Evolutionary conservation across 1,140 invertebrate genomes (phyloP), one percentile per base, ranked within the genome.

Genomic region (Oedothorax gibbosus): DNA sequence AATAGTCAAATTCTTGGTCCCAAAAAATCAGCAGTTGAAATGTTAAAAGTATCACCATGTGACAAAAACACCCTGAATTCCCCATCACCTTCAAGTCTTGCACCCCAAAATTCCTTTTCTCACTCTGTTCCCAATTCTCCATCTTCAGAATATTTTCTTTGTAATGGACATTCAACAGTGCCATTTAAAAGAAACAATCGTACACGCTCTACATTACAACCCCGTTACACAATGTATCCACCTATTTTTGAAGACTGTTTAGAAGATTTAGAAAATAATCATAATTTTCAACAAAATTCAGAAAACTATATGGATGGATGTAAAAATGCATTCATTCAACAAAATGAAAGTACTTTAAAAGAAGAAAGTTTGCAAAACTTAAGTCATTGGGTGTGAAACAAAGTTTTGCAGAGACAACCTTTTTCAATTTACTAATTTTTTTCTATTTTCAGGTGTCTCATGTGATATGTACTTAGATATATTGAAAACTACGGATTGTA

Each of bases 1-100:
- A 84, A 65, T 18, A 87, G 90, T 91, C 88, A 91, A 92, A 83
- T 89, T 92, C 88, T 90, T 89, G 85, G 88, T 88, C 51, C 90
- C 14, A 94, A 94, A 87, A 89, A 95, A 0, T 96, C 95, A n/a
- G 95, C 95, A 8, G 95, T 96, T 8, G 95, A 97, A 89, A 93
- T 95, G 89, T 89, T 97, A 8, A 95, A 95, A 90, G 89, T 95
- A 57, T 82, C 86, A 35, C 12, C 49, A 20, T 49, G 35, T 0
- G 51, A 69, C n/a, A 69, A 50, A 21, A 15, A 18, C 9, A n/a
- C 20, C 14, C 57, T 15, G 35, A 56, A n/a, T 3, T 20, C 20
- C 12, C 12, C 60, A n/a, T 12, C 35, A 14, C 72, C 72, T 49
- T 56, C 14, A 15, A 56, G 14, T 35, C 12, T 62, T 21, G 54